Evolutionary conservation across 2,888 invertebrate genomes (phyloP).

Genomic region (Silvanus unidentatus): DNA sequence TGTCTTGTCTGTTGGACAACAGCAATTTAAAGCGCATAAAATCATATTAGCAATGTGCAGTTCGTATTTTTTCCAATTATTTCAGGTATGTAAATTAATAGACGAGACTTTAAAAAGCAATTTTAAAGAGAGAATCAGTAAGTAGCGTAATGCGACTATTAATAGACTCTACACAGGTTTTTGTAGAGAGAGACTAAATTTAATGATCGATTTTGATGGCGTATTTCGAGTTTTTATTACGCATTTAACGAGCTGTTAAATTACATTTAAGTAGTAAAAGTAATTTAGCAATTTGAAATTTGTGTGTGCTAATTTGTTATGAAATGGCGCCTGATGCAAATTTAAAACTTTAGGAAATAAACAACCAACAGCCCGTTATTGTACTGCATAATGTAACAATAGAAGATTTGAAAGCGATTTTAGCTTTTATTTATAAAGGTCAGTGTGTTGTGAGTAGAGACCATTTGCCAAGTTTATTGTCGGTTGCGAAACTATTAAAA

Average conservation of each 20-base stretch:
- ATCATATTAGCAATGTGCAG: conserved; percentile 86
- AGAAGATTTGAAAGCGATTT: conserved; percentile 66
- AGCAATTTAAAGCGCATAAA: conserved; percentile 77
- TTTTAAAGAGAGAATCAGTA: not conserved
- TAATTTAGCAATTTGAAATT: too few species aligned
- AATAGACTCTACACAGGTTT: too few species aligned
- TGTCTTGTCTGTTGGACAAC: conserved; percentile 78
- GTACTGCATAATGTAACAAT: conserved; percentile 66
- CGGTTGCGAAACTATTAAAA: conserved; percentile 73
- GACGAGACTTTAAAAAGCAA: not conserved
- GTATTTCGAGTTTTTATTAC: too few species aligned
- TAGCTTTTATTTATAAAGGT: conserved; percentile 84
- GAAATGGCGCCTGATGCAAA: not conserved
- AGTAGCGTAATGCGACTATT: too few species aligned
- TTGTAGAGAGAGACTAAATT: too few species aligned
- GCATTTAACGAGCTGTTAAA: too few species aligned
- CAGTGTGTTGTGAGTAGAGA: conserved; percentile 80
- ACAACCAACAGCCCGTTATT: conserved; percentile 65
- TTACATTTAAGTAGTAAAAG: too few species aligned
- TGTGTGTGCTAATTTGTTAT: too few species aligned
- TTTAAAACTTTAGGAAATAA: conserved; percentile 60
- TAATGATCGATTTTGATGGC: too few species aligned
- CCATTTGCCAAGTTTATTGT: conserved; percentile 68
- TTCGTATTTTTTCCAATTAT: conserved; percentile 82
- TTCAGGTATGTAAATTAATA: conserved; percentile 58